Conservation (phyloP, 1,140 invertebrate species). For the Leptonema lineaticorne region DNA sequence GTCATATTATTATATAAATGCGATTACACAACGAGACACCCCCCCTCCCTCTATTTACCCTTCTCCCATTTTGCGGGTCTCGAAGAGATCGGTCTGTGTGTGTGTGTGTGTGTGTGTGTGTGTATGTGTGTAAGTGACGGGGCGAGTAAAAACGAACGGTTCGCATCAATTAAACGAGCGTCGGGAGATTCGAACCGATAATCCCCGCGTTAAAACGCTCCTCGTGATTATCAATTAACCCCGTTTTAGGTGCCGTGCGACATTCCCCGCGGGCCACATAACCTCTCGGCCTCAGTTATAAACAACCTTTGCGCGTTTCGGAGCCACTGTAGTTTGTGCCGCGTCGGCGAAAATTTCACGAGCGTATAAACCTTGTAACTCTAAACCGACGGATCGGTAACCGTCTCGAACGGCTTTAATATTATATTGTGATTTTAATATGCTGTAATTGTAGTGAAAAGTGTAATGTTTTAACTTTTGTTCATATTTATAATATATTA, state of each 20-base stretch:
- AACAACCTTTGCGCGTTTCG: neutral
- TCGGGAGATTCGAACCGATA: conserved; percentile 16
- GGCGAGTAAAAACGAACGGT: neutral
- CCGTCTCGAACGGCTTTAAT: too few species aligned
- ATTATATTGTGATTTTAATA: too few species aligned
- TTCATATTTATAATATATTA: too few species aligned
- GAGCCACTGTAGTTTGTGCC: neutral
- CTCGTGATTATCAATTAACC: conserved; percentile 25
- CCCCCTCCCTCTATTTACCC: too few species aligned
- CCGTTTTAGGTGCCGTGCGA: conserved; percentile 15
- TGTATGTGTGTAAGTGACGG: neutral
- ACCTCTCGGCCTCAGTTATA: conserved; percentile 1
- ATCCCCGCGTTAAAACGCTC: conserved; percentile 17
- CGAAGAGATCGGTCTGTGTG: too few species aligned
- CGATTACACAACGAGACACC: too few species aligned
- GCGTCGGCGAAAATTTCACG: too few species aligned
- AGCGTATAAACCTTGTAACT: neutral
- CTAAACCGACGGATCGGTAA: neutral
- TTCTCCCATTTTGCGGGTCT: too few species aligned
- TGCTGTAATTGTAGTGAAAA: too few species aligned
- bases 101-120: too few species aligned
- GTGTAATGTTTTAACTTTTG: too few species aligned
- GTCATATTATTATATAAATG: too few species aligned
- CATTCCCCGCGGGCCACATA: conserved; percentile 20
- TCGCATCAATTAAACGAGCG: conserved; percentile 15